Evolutionary conservation across 2,888 invertebrate species (phyloP), one percentile per base, ranked within the genome.

Genomic region (Anthrax anthrax): DNA sequence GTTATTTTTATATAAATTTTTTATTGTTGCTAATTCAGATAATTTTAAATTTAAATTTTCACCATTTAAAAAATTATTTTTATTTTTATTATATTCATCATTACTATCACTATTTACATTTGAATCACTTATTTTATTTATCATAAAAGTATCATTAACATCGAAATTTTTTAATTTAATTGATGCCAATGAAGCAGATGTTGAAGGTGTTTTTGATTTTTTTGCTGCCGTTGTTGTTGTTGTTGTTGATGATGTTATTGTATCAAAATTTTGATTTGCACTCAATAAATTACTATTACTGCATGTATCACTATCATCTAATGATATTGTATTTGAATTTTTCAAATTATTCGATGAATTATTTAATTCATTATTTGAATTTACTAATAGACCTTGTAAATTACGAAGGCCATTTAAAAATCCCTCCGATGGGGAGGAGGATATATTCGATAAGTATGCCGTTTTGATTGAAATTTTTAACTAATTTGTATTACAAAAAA

Each of bases 341-440:
- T 27, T 29, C 18, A 39, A 18, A 18, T 13, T 17, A 37, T 29
- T 39, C 16, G 18, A 10, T 13, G 18, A 16, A 34, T 23, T 39
- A 18, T 14, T 40, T 18, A 39, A 37, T 12, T 39, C 16, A 40
- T 43, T 32, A 32, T 32, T 32, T 9, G 29, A 12, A 12, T 32
- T 32, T 32, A 12, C 43, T 39, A 43, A 14, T 37, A 43, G 39
- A 29, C 43, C 42, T 38, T 46, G 46, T 23, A 47, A 39, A 39
- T 43, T 43, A 43, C 40, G 43, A 27, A 51, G 49, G 40, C 49
- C 50, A 47, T 48, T 48, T 29, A 44, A 44, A 18, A 53, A 53
- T 51, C 50, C 53, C 53, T 53, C 53, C 51, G 52, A 50, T 47
- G 29, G 13, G 23, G 53, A 53, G 53, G 53, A 51, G 51, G 53